phyloP scores from a whole-genome alignment of 2,113 vertebrate genomes.

The Seriola quinqueradiata region DNA sequence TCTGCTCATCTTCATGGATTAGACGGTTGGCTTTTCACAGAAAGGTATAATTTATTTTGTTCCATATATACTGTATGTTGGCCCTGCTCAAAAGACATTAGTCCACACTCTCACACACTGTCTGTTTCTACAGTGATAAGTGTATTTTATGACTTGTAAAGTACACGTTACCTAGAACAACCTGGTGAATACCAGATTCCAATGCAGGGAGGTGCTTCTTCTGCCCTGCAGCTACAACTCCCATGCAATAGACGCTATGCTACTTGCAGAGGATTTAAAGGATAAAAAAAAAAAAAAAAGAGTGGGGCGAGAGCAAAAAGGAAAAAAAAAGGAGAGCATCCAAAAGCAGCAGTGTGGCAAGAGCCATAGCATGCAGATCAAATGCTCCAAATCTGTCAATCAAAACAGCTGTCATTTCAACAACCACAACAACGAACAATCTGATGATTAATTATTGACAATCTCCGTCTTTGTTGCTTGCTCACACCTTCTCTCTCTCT shows the following conservation, averaged over 20 bases:
- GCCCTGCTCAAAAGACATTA: slow-evolving; percentile 6
- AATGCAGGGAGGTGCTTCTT: slow-evolving; percentile 42
- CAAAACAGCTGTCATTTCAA: slow-evolving; percentile 75
- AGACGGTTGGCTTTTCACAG: not conserved
- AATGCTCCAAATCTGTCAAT: slow-evolving; percentile 83
- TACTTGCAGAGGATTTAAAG: slow-evolving; percentile 67
- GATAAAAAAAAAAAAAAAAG: slow-evolving; percentile 67
- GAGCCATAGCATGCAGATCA: slow-evolving; percentile 69
- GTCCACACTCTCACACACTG: not conserved
- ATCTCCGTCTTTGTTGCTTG: slow-evolving; percentile 76
- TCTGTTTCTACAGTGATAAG: slow-evolving; percentile 38
- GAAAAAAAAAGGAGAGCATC: slow-evolving; percentile 38
- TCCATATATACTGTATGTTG: slow-evolving; percentile 24
- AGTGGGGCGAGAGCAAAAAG: slow-evolving; percentile 28
- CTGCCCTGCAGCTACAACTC: slow-evolving; percentile 50
- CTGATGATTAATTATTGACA: slow-evolving; percentile 84
- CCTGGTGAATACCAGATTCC: slow-evolving; percentile 66
- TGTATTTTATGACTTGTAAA: slow-evolving; percentile 51
- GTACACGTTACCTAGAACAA: slow-evolving; percentile 47
- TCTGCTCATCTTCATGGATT: slow-evolving; percentile 29
- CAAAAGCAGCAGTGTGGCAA: slow-evolving; percentile 38
- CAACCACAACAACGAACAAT: slow-evolving; percentile 69
- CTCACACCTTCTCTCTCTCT: slow-evolving; percentile 65
- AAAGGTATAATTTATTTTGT: slow-evolving; percentile 3
- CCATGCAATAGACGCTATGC: slow-evolving; percentile 56